These are phyloP conservation scores for Apodemia hepburni DNA, from an alignment of 2,888 invertebrate genomes.

Conservation along the genomic window DNA sequence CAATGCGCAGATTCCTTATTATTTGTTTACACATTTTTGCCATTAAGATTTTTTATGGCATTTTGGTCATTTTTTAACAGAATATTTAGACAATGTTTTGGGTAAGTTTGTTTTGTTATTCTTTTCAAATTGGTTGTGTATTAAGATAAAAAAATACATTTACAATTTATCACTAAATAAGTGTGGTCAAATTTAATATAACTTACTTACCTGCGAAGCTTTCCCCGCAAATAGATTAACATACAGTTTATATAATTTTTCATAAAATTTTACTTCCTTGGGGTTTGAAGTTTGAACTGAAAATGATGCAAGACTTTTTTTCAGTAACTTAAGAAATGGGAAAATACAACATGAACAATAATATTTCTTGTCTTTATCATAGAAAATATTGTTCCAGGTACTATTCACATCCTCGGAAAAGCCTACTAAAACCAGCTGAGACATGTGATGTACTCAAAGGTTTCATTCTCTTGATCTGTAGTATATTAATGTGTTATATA, in stretches of 20 bases:
- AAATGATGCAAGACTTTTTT: no score
- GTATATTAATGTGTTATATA: conserved; percentile 92
- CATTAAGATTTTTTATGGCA: conserved; percentile 93
- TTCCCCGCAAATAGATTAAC: no score
- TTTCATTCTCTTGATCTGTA: conserved; percentile 90
- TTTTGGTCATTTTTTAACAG: conserved; percentile 89
- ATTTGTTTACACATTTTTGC: conserved; percentile 98
- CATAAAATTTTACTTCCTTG: no score
- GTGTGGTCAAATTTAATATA: no score
- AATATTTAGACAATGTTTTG: conserved; percentile 86
- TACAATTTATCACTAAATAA: no score
- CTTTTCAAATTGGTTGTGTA: no score
- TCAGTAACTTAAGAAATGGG: no score
- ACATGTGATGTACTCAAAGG: conserved; percentile 98
- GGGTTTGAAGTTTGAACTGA: no score
- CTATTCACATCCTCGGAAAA: conserved; percentile 60
- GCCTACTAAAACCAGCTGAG: conserved; percentile 91
- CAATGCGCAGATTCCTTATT: conserved; percentile 98
- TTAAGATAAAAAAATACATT: no score
- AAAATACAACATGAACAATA: no score
- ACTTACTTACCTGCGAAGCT: no score
- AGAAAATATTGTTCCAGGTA: conserved; percentile 47
- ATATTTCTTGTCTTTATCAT: background rate
- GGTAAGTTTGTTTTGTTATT: conserved; percentile 62
- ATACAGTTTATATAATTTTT: no score